These are phyloP conservation scores for Globodera rostochiensis DNA, from an alignment of 1,140 invertebrate species.

Conservation along the genomic window DNA sequence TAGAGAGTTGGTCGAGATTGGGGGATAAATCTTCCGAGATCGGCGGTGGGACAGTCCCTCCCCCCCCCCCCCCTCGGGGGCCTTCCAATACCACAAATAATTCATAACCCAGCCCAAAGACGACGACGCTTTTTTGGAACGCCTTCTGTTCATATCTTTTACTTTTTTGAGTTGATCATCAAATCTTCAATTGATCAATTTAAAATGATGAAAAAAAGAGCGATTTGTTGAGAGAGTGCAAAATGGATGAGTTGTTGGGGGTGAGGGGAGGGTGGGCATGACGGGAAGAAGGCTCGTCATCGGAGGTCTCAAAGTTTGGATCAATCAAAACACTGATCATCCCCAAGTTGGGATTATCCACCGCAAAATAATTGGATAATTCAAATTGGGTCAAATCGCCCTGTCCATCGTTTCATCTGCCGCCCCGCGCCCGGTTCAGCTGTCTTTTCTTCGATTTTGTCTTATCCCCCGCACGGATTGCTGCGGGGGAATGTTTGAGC, in stretches of 20 bases:
- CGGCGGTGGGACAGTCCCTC: not conserved
- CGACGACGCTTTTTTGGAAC: not conserved
- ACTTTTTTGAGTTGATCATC: not conserved
- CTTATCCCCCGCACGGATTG: not conserved
- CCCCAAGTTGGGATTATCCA: not conserved
- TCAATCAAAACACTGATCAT: not conserved
- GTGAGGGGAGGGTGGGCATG: too few relatives aligned
- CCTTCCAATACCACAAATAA: not conserved
- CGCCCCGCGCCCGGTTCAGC: not conserved
- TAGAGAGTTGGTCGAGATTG: not conserved
- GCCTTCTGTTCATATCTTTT: not conserved
- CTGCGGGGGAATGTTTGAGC: not conserved
- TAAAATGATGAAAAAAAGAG: not conserved
- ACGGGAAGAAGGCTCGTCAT: not conserved
- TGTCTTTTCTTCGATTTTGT: not conserved
- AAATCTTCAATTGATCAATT: not conserved
- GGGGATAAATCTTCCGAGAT: not conserved
- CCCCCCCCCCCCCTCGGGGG: not conserved
- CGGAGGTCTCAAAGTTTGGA: not conserved
- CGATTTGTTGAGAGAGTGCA: not conserved
- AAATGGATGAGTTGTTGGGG: not conserved
- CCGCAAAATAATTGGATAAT: not conserved
- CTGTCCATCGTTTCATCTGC: not conserved
- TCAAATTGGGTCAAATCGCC: not conserved
- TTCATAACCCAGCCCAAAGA: not conserved